These are phyloP conservation scores for Coendou prehensilis DNA, from an alignment of 2,797 vertebrate genomes.

Conservation along the genomic window DNA sequence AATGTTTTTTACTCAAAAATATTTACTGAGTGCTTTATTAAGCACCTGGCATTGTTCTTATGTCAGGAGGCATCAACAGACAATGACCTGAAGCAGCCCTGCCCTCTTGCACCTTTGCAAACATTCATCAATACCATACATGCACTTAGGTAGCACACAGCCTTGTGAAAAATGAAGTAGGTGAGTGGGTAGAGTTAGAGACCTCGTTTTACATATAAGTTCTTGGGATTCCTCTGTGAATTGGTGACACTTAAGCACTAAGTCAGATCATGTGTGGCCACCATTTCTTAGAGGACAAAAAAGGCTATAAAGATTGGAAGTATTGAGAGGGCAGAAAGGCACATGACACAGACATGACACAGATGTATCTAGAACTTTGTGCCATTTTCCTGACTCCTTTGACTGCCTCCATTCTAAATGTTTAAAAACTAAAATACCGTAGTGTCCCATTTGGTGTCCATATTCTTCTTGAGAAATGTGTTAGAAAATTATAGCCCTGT, in stretches of 20 bases:
- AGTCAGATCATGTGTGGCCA: background rate
- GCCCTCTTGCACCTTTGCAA: background rate
- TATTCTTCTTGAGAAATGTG: constrained; percentile 68
- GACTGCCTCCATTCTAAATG: constrained; percentile 1
- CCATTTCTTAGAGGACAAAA: constrained; percentile 3
- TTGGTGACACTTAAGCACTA: background rate
- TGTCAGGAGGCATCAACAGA: background rate
- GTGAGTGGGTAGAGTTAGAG: background rate
- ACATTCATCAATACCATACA: background rate
- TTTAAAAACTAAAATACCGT: constrained; percentile 40
- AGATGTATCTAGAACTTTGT: constrained; percentile 41
- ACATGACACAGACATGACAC: background rate
- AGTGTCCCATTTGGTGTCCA: constrained; percentile 38
- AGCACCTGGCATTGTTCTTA: background rate
- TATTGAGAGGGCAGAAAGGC: background rate
- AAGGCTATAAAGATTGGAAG: background rate
- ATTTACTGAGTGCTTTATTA: background rate
- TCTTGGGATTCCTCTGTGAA: background rate
- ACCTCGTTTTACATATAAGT: background rate
- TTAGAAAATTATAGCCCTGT: constrained; percentile 61
- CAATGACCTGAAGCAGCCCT: background rate
- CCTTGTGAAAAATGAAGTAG: background rate
- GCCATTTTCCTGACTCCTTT: background rate
- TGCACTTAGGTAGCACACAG: background rate
- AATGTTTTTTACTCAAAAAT: background rate